Percentiles rank a stretch among this genome's conserved stretches.
Conservation (phyloP, 2,888 invertebrate genomes). For the Galeopsomyia nigrocyanea region DNA sequence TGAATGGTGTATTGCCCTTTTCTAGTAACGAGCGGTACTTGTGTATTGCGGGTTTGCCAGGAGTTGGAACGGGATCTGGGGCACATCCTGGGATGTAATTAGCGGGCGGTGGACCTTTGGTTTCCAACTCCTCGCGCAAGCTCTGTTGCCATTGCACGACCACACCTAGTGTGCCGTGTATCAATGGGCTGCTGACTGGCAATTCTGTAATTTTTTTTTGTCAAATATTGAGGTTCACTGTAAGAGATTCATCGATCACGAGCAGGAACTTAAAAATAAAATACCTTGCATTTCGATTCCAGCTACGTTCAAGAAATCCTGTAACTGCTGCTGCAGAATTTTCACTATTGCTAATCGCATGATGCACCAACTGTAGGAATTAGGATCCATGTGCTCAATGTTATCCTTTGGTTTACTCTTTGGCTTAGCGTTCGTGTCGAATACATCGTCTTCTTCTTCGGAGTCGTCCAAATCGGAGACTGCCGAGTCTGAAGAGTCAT, state of each 20-base stretch:
- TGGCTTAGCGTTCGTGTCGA: constrained; percentile 72
- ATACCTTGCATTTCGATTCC: constrained; percentile 91
- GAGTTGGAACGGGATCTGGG: constrained; percentile 76
- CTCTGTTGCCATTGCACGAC: constrained; percentile 91
- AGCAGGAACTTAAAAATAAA: constrained; percentile 2
- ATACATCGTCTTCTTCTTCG: constrained; percentile 86
- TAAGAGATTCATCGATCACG: not conserved
- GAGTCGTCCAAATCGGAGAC: constrained; percentile 82
- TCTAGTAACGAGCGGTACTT: constrained; percentile 94
- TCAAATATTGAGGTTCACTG: constrained; percentile 5
- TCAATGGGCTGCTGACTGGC: constrained; percentile 93
- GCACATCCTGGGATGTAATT: constrained; percentile 94
- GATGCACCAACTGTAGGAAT: constrained; percentile 96
- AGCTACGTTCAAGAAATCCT: constrained; percentile 88
- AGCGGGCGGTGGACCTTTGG: constrained; percentile 82
- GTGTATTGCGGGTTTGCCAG: constrained; percentile 84
- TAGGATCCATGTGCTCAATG: constrained; percentile 91
- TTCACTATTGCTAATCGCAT: constrained; percentile 90
- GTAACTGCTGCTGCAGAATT: constrained; percentile 86
- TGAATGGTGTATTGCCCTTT: constrained; percentile 95
- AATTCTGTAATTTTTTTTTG: constrained; percentile 75
- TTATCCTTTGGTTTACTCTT: constrained; percentile 74
- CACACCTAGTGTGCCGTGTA: constrained; percentile 89
- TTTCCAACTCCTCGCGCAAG: constrained; percentile 82
- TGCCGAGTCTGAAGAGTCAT: constrained; percentile 88